Evolutionary conservation across 2,113 vertebrate genomes (phyloP).

Genomic region (Oreotragus oreotragus): DNA sequence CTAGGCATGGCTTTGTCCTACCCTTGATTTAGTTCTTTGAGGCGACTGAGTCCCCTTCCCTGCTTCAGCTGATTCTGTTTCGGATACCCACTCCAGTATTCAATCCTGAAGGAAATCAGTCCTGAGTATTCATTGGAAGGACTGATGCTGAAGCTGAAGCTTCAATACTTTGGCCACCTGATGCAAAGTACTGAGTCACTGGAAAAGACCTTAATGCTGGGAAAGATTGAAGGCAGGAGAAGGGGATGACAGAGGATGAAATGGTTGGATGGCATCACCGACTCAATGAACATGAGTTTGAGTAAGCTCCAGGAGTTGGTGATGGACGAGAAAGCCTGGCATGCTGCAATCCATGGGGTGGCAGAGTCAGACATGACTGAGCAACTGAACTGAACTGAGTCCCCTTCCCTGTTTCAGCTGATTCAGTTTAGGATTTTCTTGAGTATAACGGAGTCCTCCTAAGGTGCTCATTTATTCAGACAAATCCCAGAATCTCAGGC

Average conservation of each 20-base stretch:
- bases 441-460: neutral
- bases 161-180: neutral
- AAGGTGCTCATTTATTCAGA: neutral
- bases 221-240: neutral
- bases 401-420: neutral
- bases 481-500: neutral
- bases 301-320: neutral
- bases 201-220: neutral
- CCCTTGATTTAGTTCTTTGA: neutral
- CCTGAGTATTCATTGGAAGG: neutral
- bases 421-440: neutral
- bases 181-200: neutral
- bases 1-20: neutral
- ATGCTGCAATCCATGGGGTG: neutral
- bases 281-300: neutral
- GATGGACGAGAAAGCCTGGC: neutral
- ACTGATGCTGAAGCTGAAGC: neutral
- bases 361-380: neutral
- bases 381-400: neutral
- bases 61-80: neutral
- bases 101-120: neutral
- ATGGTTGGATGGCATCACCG: neutral
- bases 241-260: neutral
- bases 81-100: neutral
- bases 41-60: neutral